Conservation (phyloP, 2,888 invertebrate species). For the Mythimna vitellina region DNA sequence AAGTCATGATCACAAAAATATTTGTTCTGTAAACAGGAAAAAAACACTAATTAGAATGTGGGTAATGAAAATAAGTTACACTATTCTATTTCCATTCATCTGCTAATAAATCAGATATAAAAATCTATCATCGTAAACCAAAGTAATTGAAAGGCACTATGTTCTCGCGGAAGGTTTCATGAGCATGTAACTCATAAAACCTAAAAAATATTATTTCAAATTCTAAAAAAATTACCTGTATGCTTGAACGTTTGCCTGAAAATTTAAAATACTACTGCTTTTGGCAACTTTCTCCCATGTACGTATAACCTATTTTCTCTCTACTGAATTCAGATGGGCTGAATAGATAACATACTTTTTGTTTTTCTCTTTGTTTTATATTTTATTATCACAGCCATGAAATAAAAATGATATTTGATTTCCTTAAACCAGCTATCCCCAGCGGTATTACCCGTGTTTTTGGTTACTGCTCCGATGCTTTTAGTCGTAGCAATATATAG, state of each 20-base stretch:
- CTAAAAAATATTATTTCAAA: background rate
- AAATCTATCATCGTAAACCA: slow-evolving; percentile 4
- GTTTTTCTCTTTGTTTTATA: background rate
- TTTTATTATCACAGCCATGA: background rate
- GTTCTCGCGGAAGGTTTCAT: slow-evolving; percentile 14
- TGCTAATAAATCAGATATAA: background rate
- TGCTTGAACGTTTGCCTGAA: background rate
- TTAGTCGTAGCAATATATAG: no score
- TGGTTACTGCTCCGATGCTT: no score
- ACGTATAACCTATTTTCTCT: background rate
- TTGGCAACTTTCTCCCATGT: background rate
- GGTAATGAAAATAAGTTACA: background rate
- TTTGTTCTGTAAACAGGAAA: background rate
- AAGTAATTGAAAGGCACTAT: slow-evolving; percentile 1
- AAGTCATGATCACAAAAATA: slow-evolving; percentile 8
- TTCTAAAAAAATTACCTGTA: background rate
- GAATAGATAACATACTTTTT: background rate
- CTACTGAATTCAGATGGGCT: background rate
- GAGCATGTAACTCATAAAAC: background rate
- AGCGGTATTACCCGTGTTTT: no score
- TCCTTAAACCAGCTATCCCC: no score
- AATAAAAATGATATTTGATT: no score
- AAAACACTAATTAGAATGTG: background rate
- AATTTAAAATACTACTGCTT: background rate
- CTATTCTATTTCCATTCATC: background rate